Conservation (phyloP, 2,888 invertebrate species). For the Lasioglossum vierecki region DNA sequence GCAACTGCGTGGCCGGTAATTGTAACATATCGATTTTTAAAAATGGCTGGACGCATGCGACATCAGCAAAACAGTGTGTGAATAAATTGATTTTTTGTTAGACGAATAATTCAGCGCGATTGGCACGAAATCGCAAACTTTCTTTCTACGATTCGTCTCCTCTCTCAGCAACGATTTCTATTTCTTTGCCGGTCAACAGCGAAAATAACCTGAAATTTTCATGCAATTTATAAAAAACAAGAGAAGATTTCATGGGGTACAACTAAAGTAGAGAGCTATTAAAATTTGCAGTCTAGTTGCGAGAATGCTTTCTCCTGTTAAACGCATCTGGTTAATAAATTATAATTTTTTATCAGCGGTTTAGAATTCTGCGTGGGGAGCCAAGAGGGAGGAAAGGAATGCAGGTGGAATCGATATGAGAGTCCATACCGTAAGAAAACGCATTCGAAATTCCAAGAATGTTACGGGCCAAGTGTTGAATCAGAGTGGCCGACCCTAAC, state of each 20-base stretch:
- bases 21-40: slow-evolving; percentile 30
- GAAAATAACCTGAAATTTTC: neutral
- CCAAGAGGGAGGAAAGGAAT: neutral
- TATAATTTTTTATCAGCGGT: neutral
- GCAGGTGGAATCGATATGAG: neutral
- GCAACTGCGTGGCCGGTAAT: neutral
- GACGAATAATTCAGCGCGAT: neutral
- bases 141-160: neutral
- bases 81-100: neutral
- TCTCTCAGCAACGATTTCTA: neutral
- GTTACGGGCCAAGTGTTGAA: slow-evolving; percentile 25
- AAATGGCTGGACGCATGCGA: neutral
- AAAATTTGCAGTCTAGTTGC: neutral
- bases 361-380: neutral
- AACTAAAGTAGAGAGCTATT: neutral
- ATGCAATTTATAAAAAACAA: neutral
- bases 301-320: neutral
- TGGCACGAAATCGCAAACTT: neutral
- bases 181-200: neutral
- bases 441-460: slow-evolving; percentile 27
- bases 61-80: neutral
- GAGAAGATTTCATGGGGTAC: neutral
- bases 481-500: slow-evolving; percentile 28
- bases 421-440: neutral
- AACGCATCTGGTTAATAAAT: neutral